phyloP scores from a whole-genome alignment of 2,113 vertebrate genomes.

The Gambusia affinis region DNA sequence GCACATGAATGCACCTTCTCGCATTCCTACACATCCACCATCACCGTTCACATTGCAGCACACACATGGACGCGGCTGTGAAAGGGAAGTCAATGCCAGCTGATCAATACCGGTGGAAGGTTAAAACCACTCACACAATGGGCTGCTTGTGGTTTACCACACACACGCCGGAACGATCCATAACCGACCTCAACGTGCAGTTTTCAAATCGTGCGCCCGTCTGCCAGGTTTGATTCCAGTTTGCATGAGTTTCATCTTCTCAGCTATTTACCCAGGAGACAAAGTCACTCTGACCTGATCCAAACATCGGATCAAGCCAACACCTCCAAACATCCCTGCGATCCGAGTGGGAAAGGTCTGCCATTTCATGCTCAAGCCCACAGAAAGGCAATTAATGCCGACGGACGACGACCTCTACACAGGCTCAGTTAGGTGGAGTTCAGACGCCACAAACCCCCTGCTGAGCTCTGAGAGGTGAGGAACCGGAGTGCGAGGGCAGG shows the following conservation, averaged over 20 bases:
- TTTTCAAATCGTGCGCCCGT: slow-evolving; percentile 71
- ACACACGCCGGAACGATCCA: slow-evolving; percentile 63
- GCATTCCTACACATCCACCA: slow-evolving; percentile 52
- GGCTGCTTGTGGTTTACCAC: slow-evolving; percentile 70
- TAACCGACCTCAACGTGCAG: slow-evolving; percentile 70
- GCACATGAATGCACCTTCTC: slow-evolving; percentile 26
- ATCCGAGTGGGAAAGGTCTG: neutral
- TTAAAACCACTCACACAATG: slow-evolving; percentile 79
- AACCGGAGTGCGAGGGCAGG: slow-evolving; percentile 58
- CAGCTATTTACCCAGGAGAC: neutral
- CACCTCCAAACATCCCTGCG: slow-evolving; percentile 3
- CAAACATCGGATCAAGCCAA: neutral
- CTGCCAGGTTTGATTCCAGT: slow-evolving; percentile 3
- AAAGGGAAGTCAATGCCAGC: slow-evolving; percentile 65
- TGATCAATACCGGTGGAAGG: slow-evolving; percentile 80
- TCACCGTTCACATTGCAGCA: slow-evolving; percentile 21
- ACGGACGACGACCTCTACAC: slow-evolving; percentile 35
- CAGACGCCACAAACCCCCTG: slow-evolving; percentile 51
- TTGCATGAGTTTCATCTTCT: neutral
- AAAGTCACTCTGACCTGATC: neutral
- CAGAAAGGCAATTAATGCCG: slow-evolving; percentile 58
- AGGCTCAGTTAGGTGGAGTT: slow-evolving; percentile 45
- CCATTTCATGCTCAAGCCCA: slow-evolving; percentile 20
- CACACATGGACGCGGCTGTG: slow-evolving; percentile 22
- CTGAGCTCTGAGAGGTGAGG: slow-evolving; percentile 62